Percentiles rank a stretch among this genome's conserved stretches.
phyloP scores from a whole-genome alignment of 2,888 invertebrate genomes.

The Lepetodrilus schrolli region DNA sequence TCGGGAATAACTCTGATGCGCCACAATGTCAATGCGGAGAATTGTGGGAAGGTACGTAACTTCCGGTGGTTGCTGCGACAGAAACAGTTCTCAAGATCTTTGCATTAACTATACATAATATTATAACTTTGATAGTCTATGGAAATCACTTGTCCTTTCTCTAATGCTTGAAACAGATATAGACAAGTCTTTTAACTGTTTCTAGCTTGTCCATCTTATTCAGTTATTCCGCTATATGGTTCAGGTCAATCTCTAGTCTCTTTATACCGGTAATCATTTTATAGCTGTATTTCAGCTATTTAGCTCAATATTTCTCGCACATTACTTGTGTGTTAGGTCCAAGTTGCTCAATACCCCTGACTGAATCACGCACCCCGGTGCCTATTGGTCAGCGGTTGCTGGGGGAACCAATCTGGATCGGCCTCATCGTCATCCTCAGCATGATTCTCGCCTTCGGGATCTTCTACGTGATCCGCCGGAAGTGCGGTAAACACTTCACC shows the following conservation, averaged over 20 bases:
- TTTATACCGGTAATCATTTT: no score
- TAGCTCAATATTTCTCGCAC: neutral
- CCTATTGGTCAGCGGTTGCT: constrained; percentile 85
- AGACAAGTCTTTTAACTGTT: no score
- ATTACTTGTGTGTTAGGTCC: neutral
- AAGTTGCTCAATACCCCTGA: neutral
- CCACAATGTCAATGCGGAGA: constrained; percentile 85
- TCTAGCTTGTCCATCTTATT: no score
- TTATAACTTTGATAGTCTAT: no score
- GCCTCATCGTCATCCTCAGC: constrained; percentile 87
- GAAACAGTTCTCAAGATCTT: no score
- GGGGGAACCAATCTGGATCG: constrained; percentile 92
- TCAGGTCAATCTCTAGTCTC: no score
- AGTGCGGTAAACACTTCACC: constrained; percentile 89
- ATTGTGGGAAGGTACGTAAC: constrained; percentile 82
- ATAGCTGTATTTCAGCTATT: neutral
- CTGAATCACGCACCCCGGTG: neutral
- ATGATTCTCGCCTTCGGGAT: constrained; percentile 86
- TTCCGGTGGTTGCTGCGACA: no score
- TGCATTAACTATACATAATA: no score
- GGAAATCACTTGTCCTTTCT: no score
- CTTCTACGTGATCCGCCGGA: constrained; percentile 88
- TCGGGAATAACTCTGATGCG: constrained; percentile 76
- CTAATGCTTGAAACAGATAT: no score
- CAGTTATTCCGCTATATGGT: neutral